These are phyloP conservation scores for Peromyscus aztecus DNA, from an alignment of 2,797 vertebrate genomes.

Conservation along the genomic window DNA sequence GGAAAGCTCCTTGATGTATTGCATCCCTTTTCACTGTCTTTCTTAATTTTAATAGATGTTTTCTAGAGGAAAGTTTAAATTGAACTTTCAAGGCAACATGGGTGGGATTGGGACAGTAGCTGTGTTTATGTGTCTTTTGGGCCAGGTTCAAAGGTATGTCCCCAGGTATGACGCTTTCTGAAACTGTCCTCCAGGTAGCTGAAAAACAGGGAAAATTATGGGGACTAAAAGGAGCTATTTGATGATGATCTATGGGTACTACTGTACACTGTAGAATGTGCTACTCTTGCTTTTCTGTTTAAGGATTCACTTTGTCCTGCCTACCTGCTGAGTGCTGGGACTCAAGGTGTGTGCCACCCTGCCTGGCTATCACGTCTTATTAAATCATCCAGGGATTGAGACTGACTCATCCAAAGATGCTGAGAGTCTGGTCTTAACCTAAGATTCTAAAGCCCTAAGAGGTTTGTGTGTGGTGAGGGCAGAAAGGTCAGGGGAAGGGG, in stretches of 20 bases:
- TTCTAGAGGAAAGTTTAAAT: background rate
- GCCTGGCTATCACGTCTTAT: background rate
- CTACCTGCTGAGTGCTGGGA: too few relatives aligned
- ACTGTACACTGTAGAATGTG: background rate
- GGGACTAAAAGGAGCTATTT: background rate
- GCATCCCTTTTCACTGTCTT: background rate
- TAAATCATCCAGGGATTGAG: background rate
- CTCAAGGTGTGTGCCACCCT: background rate
- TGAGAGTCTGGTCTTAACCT: background rate
- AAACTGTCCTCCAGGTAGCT: background rate
- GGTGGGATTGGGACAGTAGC: background rate
- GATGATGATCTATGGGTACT: background rate
- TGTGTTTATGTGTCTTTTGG: background rate
- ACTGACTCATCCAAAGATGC: background rate
- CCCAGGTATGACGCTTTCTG: background rate
- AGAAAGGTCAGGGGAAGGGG: background rate
- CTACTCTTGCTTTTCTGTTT: background rate
- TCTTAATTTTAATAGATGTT: background rate
- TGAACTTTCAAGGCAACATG: background rate
- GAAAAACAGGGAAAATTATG: background rate
- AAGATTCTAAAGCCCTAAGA: background rate
- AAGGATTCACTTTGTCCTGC: background rate
- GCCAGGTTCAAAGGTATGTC: background rate
- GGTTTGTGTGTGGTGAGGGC: background rate
- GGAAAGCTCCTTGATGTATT: background rate